A percentile compares a stretch with the other conserved stretches of the same genome.
These are phyloP conservation scores for Distichodus sexfasciatus DNA, from an alignment of 2,797 vertebrate species.

Conservation along the genomic window DNA sequence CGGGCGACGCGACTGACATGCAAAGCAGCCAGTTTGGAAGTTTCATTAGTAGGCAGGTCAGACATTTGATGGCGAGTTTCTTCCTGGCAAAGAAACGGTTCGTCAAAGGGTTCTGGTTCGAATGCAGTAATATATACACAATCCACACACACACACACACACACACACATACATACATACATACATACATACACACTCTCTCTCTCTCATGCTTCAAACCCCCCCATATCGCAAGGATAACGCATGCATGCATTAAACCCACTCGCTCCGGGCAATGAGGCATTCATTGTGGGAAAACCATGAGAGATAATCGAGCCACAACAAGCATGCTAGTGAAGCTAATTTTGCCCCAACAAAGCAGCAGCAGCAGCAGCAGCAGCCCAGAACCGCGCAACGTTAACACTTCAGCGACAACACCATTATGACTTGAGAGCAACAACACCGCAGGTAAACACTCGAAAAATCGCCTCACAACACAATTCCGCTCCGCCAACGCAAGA, in stretches of 20 bases:
- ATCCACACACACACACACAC: background rate
- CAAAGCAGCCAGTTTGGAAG: slow-evolving; percentile 8
- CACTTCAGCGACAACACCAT: no score
- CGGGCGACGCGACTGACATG: background rate
- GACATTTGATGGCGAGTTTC: slow-evolving; percentile 4
- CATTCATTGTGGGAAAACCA: background rate
- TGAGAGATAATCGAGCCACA: background rate
- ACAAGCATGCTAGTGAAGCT: background rate
- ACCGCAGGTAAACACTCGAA: no score
- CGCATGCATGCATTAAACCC: background rate
- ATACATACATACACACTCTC: no score
- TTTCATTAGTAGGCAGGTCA: slow-evolving; percentile 30
- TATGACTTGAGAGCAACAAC: no score
- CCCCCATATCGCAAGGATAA: background rate
- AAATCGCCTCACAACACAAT: no score
- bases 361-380: background rate
- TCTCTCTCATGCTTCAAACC: background rate
- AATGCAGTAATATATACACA: background rate
- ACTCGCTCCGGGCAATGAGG: background rate
- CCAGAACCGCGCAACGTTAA: no score
- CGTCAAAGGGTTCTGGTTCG: no score
- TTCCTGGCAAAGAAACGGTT: no score
- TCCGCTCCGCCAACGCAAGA: no score
- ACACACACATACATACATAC: background rate
- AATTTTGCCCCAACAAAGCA: no score